Evolutionary conservation across 2,888 invertebrate species (phyloP), one percentile per base, ranked within the genome.

Genomic region (Mellilla xanthometata): DNA sequence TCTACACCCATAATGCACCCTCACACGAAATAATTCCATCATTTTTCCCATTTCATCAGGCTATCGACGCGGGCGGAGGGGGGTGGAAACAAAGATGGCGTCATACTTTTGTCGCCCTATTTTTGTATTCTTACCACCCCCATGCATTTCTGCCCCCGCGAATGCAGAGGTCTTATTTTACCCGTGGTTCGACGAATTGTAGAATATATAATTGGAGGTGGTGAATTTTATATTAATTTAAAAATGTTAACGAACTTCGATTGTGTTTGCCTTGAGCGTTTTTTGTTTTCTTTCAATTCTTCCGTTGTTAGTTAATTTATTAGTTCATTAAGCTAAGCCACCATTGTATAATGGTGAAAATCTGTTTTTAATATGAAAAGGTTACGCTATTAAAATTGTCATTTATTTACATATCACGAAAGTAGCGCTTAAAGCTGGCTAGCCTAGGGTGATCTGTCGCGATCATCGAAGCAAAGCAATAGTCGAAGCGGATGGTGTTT

Each of bases 61-160:
- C 12, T 66, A 76, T 78, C 76, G 79, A 76, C 76, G 67, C 62
- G 64, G 60, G n/a, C n/a, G n/a, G n/a, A n/a, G n/a, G n/a, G n/a
- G 71, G 73, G 62, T 52, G 70, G 58, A 12, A 52, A 51, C 52
- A 73, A 85, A 83, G 80, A 86, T 85, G 87, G 86, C 85, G 63
- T 60, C 71, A 58, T 43, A 53, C 80, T 81, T 77, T 82, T 83
- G 72, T 70, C 82, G 74, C 86, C 86, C 86, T 75, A 85, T 83
- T 85, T 86, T 85, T 84, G 73, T 71, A 68, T 78, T 79, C 80
- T 79, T 78, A 63, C 81, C 76, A 64, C 81, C 83, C 68, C 60
- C 54, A 52, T 61, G 28, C 28, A 30, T 43, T 42, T 22, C 33
- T n/a, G 8, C 33, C 34, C 44, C 27, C 38, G 26, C 30, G 2